Evolutionary conservation across 2,113 vertebrate genomes (phyloP).

Genomic region (Microcebus griseorufus): DNA sequence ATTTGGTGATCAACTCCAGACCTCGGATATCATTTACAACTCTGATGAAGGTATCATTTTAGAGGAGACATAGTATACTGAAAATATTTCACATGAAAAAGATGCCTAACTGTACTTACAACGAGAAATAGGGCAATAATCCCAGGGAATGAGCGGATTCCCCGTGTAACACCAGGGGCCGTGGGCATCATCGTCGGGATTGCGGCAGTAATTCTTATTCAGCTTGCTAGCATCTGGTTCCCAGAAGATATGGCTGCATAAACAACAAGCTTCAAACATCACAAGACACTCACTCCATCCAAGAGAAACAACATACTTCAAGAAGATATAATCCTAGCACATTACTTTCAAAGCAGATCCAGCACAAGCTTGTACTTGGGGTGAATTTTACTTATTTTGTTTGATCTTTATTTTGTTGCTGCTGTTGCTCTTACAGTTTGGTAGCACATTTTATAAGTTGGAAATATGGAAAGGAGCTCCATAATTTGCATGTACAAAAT

Average conservation of each 20-base stretch:
- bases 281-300: conserved; percentile 1
- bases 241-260: conserved; percentile 88
- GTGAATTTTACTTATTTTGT: background rate
- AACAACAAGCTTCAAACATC: conserved; percentile 62
- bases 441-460: background rate
- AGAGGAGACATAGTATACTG: conserved; percentile 14
- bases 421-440: background rate
- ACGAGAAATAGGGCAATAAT: conserved; percentile 94
- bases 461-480: background rate
- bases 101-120: conserved; percentile 88
- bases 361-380: background rate
- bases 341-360: background rate
- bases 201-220: conserved; percentile 95
- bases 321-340: background rate
- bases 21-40: background rate
- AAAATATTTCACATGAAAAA: background rate
- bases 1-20: background rate
- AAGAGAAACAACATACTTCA: conserved; percentile 36
- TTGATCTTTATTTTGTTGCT: background rate
- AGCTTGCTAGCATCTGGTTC: conserved; percentile 89
- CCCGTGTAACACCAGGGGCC: conserved; percentile 99
- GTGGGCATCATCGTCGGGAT: conserved; percentile 97
- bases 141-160: conserved; percentile 93
- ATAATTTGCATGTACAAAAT: background rate
- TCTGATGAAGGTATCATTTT: background rate